Base-by-base conservation (phyloP, 2,888 invertebrate species). In the Ornithoptera alexandrae region DNA sequence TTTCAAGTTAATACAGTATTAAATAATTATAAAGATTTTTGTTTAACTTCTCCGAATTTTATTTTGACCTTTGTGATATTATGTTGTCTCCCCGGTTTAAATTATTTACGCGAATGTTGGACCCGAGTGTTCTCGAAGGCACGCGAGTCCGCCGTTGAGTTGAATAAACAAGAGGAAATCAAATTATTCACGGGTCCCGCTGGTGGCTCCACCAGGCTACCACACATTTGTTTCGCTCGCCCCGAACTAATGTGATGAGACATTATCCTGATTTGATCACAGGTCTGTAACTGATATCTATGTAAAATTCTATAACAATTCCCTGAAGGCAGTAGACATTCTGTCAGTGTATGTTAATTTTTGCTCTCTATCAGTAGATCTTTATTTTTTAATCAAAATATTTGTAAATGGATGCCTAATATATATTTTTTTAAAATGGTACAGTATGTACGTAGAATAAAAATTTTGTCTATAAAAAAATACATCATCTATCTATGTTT, bases 91-190 rank as follows among this genome's bases (percentile, higher is more conserved):
- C 30, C n/a, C 6, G 36, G 15, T 61, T 8, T 65, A 20, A 61
- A 69, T 65, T 69, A 69, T 65, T 65, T 46, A 62, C 20, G 12
- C 57, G 17, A 22, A 36, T 12, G 30, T 30, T 42, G 56, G 59
- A 12, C 39, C 50, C 57, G 17, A 17, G 30, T 46, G 57, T 46
- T 46, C 62, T 42, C 57, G 5, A 24, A 46, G 62, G 61, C 65
- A 30, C 20, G 46, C 46, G 30, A 65, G 61, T 65, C 8, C 56
- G 39, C 61, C 17, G 61, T 65, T 58, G 61, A 42, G 30, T 46
- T 69, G 65, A 69, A 65, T 69, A 65, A 69, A 62, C 65, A 65
- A 69, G 39, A 62, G 56, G 5, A 61, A 62, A 69, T 65, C 69
- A 57, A 61, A 69, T 69, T 62, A 69, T 57, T 30, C 61, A 57